Base-by-base conservation (phyloP, 2,113 vertebrate species). In the Ranitomeya variabilis region DNA sequence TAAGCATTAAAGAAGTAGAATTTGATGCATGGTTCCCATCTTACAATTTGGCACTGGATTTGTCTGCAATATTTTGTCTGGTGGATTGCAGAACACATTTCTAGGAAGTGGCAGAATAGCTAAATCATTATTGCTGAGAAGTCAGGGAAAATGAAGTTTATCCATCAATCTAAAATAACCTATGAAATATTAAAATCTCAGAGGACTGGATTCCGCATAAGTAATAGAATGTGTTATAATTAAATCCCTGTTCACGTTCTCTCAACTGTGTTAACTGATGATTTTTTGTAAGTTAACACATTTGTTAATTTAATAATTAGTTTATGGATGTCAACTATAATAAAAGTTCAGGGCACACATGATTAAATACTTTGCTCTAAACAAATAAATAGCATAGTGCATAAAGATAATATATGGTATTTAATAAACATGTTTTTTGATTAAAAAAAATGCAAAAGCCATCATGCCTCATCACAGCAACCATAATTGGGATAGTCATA, bases 101-200 rank as follows among this genome's bases (percentile, higher is more conserved):
- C 80, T 78, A 84, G 69, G 64, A 89, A 83, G 71, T 77, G 80
- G 59, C 81, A 84, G 73, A 73, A 69, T 67, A 67, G 71, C 87
- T 89, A 89, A 89, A 89, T 89, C 87, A 79, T 89, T 78, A 89
- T 89, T 89, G 80, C 87, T 84, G 81, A 78, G 59, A 66, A 84
- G 81, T 78, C 81, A 67, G 55, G 73, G 4, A 89, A 88, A 89
- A 84, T 78, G 73, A 89, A 84, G 81, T 57, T 51, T 89, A 89
- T 89, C 81, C 87, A 89, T 89, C 73, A 77, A 78, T 89, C 54
- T 67, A 89, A 55, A 84, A 84, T 83, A 84, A 67, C 45, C 64
- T 52, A 84, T 84, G 71, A 89, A 89, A 84, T 84, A 79, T 89
- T 89, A 89, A 78, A n/a, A 79, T 89, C 81, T 84, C 60, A 78